Evolutionary conservation across 2,888 invertebrate species (phyloP).

Genomic region (Tipula helvola): DNA sequence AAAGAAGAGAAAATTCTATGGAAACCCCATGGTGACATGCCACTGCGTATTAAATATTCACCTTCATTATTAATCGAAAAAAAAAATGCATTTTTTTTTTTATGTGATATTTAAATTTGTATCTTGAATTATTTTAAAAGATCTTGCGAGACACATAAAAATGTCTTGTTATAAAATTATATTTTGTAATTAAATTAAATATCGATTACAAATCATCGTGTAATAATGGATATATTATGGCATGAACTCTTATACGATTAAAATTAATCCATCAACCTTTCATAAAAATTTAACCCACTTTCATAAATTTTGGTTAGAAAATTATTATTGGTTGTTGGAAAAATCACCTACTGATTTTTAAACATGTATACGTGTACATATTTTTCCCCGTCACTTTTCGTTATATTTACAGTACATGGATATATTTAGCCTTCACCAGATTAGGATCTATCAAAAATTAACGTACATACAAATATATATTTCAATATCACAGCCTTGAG

Average conservation of each 20-base stretch:
- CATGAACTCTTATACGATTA: neutral
- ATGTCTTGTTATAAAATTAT: neutral
- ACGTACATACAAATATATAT: neutral
- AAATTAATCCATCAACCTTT: neutral
- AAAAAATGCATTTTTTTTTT: neutral
- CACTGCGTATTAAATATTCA: neutral
- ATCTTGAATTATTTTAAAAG: neutral
- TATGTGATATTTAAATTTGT: neutral
- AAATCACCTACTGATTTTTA: neutral
- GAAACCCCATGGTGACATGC: neutral
- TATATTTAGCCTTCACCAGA: neutral
- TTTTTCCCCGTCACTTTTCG: neutral
- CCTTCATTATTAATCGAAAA: neutral
- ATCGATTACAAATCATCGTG: neutral
- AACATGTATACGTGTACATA: neutral
- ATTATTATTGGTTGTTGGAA: neutral
- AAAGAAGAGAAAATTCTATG: constrained; percentile 4
- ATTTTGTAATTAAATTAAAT: neutral
- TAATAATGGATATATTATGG: neutral
- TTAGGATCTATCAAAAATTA: neutral
- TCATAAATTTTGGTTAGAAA: neutral
- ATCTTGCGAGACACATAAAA: neutral
- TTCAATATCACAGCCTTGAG: neutral
- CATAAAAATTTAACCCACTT: neutral
- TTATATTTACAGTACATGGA: neutral